Percentiles rank a stretch among this genome's conserved stretches.
Evolutionary conservation across 2,113 vertebrate species (phyloP).

Genomic region (Thermophis baileyi): DNA sequence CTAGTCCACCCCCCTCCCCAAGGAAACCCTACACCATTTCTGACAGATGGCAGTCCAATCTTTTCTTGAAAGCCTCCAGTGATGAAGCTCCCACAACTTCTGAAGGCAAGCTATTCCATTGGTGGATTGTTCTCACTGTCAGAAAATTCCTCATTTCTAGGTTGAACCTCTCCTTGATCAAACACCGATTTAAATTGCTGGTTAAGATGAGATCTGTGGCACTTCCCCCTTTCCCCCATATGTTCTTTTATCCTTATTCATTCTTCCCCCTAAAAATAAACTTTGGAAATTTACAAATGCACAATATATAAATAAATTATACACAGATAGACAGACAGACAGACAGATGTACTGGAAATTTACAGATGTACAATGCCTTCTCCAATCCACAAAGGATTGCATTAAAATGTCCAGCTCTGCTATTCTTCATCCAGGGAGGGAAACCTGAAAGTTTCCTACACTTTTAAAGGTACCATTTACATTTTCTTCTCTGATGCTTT

Average conservation of each 20-base stretch:
- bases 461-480: neutral
- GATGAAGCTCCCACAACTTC: no score
- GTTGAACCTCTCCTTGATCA: no score
- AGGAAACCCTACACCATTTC: no score
- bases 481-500: neutral
- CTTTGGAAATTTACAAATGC: neutral
- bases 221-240: neutral
- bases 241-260: neutral
- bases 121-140: no score
- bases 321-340: fast-evolving
- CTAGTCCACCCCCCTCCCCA: no score
- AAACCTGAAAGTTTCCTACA: neutral
- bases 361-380: neutral
- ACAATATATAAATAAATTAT: neutral
- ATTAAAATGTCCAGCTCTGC: neutral
- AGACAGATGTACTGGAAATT: no score
- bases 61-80: no score
- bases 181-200: neutral
- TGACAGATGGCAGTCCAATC: no score
- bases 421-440: neutral
- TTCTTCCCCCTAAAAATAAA: neutral
- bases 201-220: neutral
- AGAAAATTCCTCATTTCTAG: no score
- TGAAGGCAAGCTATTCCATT: no score
- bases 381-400: neutral